Evolutionary conservation across 2,888 invertebrate species (phyloP).

Genomic region (Drosophila bunnanda): DNA sequence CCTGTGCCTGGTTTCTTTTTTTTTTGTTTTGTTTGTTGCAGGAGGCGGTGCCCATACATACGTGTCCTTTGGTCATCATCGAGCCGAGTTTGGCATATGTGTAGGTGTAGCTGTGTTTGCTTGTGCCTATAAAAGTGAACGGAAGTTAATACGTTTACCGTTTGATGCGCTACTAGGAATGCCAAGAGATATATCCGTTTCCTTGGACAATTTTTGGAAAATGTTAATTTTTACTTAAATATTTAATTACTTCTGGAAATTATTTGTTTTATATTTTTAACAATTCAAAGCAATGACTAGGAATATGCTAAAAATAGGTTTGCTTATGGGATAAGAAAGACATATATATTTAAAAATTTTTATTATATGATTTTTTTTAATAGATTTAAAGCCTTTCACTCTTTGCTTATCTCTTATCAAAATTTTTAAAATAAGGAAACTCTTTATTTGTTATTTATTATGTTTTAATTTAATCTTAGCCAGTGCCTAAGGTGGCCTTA

Average conservation of each 20-base stretch:
- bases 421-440: background rate
- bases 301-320: background rate
- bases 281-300: no score
- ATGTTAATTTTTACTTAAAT: background rate
- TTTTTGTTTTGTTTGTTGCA: background rate
- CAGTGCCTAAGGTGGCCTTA: background rate
- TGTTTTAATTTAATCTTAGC: rapidly evolving
- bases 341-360: no score
- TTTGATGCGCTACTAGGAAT: conserved; percentile 20
- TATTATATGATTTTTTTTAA: background rate
- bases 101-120: conserved; percentile 38
- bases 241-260: background rate
- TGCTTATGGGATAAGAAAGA: background rate
- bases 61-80: conserved; percentile 53
- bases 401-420: background rate
- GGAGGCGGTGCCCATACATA: conserved; percentile 30
- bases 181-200: background rate
- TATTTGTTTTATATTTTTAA: no score
- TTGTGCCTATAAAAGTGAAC: conserved; percentile 70
- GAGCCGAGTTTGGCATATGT: conserved; percentile 47
- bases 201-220: background rate
- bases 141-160: conserved; percentile 80
- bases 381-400: background rate
- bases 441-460: no score
- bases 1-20: conserved; percentile 16